Conservation (phyloP, 1,140 invertebrate genomes). For the Drosophila ficusphila region DNA sequence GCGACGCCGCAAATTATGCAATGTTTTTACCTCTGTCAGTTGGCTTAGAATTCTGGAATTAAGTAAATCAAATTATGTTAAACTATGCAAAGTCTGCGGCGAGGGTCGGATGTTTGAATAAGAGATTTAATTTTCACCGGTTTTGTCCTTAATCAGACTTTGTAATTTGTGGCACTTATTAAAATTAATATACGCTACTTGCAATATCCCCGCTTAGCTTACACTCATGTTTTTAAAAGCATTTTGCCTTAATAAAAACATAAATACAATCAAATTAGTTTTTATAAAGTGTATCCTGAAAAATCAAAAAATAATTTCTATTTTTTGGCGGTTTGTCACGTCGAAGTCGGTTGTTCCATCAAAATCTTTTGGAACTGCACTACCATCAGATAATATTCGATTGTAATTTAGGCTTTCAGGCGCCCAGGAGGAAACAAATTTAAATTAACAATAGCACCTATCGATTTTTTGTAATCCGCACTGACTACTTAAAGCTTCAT, state of each 20-base stretch:
- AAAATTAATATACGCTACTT: neutral
- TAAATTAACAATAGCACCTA: neutral
- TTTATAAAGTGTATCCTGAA: too few species aligned
- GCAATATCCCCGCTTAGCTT: too few species aligned
- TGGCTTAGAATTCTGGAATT: constrained; percentile 35
- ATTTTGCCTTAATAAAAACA: too few species aligned
- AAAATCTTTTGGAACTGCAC: too few species aligned
- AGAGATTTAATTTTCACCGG: constrained; percentile 17
- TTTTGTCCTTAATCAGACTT: constrained; percentile 11
- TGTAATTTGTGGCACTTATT: neutral
- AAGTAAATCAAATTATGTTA: constrained; percentile 48
- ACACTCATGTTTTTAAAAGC: too few species aligned
- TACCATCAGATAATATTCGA: too few species aligned
- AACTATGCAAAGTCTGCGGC: constrained; percentile 40
- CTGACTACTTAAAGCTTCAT: neutral
- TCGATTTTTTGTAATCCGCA: too few species aligned
- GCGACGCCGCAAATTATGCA: constrained; percentile 59
- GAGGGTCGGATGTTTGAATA: constrained; percentile 12
- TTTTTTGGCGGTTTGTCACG: too few species aligned
- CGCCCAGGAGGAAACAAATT: neutral
- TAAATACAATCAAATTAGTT: too few species aligned
- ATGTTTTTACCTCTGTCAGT: constrained; percentile 43
- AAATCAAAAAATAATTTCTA: too few species aligned
- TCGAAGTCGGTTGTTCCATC: too few species aligned
- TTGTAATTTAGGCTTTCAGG: too few species aligned